These are phyloP conservation scores for Pterophyllum scalare DNA, from an alignment of 2,113 vertebrate species.

Conservation along the genomic window DNA sequence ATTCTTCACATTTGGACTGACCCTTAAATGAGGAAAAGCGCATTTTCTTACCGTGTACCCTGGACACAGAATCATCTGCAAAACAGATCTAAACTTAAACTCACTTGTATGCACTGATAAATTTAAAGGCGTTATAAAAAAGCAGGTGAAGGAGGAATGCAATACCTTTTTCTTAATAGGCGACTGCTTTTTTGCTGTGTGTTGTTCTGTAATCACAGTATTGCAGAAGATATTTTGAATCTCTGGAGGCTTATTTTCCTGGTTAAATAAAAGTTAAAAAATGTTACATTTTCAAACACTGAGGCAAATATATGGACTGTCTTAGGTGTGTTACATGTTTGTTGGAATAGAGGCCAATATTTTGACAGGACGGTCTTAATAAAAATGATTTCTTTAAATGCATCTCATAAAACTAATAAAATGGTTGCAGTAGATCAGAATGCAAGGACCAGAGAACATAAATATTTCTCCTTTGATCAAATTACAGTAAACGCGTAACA, in stretches of 20 bases:
- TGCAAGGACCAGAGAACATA: not conserved
- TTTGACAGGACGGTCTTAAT: not conserved
- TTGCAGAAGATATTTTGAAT: not conserved
- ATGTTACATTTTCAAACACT: not conserved
- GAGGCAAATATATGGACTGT: not conserved
- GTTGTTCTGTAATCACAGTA: not conserved
- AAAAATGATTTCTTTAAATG: not conserved
- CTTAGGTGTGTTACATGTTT: not conserved
- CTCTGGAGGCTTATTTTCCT: not conserved
- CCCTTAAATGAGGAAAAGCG: not conserved
- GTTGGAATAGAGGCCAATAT: not conserved
- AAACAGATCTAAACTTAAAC: not conserved
- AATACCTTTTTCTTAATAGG: not conserved
- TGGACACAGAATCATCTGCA: not conserved
- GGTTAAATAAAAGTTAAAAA: not conserved
- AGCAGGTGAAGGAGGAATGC: not conserved
- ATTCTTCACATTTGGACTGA: not conserved
- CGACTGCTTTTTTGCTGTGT: not conserved
- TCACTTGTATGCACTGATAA: not conserved
- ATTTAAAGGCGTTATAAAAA: not conserved
- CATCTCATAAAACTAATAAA: not conserved
- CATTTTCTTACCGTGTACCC: not conserved
- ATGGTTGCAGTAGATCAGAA: not conserved
- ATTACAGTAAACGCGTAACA: not conserved
- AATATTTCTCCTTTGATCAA: not conserved